phyloP scores from a whole-genome alignment of 1,140 invertebrate genomes.

The Spodoptera litura region DNA sequence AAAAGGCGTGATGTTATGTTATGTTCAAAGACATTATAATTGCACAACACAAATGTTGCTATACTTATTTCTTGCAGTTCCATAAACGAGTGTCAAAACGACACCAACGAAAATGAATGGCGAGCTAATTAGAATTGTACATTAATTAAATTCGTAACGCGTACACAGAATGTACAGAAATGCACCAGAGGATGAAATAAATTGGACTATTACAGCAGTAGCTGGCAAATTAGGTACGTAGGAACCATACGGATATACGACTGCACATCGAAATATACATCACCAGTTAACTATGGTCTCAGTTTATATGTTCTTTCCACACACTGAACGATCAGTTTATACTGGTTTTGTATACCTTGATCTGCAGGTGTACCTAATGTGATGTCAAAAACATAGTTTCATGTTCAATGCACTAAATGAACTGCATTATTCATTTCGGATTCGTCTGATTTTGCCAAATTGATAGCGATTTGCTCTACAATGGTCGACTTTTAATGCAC shows the following conservation, averaged over 20 bases:
- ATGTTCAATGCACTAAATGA: conserved; percentile 41
- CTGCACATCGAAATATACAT: too few species aligned
- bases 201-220: conserved; percentile 42
- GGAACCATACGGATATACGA: neutral
- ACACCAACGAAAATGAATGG: conserved; percentile 22
- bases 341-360: too few species aligned
- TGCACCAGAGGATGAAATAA: conserved; percentile 47
- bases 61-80: conserved; percentile 28
- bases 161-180: conserved; percentile 24
- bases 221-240: conserved; percentile 37
- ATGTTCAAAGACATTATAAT: conserved; percentile 1
- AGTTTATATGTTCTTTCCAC: too few species aligned
- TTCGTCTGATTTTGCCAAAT: conserved; percentile 39
- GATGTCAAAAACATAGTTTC: conserved; percentile 31
- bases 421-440: conserved; percentile 46
- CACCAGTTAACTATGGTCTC: too few species aligned
- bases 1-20: too few species aligned
- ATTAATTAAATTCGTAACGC: conserved; percentile 35
- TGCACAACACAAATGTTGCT: neutral
- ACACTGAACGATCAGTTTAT: too few species aligned
- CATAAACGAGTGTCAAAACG: conserved; percentile 42
- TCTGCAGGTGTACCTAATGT: neutral
- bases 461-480: conserved; percentile 28
- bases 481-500: conserved; percentile 5
- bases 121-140: conserved; percentile 38